Evolutionary conservation across 2,888 invertebrate genomes (phyloP).

Genomic region (Drosophila anomelani): DNA sequence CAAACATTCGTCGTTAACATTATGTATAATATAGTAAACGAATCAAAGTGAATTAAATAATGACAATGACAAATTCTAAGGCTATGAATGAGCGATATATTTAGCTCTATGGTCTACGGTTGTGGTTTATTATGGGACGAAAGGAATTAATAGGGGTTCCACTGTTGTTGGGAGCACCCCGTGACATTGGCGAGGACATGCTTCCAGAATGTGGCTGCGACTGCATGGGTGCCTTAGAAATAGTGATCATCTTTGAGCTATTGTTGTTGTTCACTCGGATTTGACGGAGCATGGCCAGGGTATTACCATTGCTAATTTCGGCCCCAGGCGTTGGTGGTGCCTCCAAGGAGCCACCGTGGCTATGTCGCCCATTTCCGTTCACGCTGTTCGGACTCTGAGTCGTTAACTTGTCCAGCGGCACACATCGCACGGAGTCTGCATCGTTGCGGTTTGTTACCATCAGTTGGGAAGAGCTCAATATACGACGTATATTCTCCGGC

Average conservation of each 20-base stretch:
- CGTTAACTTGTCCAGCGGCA: conserved; percentile 57
- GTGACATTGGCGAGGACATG: conserved; percentile 12
- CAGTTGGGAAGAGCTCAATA: conserved; percentile 26
- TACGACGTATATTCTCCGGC: conserved; percentile 32
- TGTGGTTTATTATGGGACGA: conserved; percentile 9
- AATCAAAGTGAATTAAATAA: conserved; percentile 15
- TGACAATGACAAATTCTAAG: conserved; percentile 19
- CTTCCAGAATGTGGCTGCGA: not conserved
- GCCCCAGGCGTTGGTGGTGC: not conserved
- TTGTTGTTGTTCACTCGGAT: conserved; percentile 53
- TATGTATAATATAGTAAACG: conserved; percentile 1
- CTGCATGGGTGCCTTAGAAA: conserved; percentile 16
- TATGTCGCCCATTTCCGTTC: conserved; percentile 10
- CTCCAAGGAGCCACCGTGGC: conserved; percentile 6
- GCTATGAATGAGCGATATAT: conserved; percentile 5
- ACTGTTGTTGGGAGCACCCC: not conserved
- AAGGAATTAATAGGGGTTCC: conserved; percentile 3
- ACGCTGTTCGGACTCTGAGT: conserved; percentile 1
- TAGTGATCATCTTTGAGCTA: conserved; percentile 35
- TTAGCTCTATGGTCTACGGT: conserved; percentile 12
- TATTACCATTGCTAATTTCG: conserved; percentile 30
- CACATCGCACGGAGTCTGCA: conserved; percentile 50
- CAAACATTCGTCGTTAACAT: conserved; percentile 25
- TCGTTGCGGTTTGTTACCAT: conserved; percentile 38
- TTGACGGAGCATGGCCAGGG: conserved; percentile 32